phyloP scores from a whole-genome alignment of 2,113 vertebrate genomes.

The Epinephelus fuscoguttatus region DNA sequence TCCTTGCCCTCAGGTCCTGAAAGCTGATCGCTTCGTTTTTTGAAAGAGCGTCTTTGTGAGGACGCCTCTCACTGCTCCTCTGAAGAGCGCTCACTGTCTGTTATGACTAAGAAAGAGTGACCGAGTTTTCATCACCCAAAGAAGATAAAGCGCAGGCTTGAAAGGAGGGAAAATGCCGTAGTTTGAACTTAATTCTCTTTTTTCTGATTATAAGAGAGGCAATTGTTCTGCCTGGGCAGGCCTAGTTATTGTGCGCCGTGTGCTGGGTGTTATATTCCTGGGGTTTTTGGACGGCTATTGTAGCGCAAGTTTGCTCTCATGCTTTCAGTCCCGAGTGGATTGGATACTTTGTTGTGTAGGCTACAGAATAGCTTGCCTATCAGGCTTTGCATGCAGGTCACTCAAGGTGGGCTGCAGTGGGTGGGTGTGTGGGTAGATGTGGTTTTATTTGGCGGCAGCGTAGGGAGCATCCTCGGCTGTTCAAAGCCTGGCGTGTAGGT shows the following conservation, averaged over 20 bases:
- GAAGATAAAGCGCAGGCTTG: constrained; percentile 68
- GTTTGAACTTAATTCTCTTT: constrained; percentile 70
- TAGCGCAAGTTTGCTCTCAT: constrained; percentile 58
- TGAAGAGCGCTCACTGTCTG: constrained; percentile 75
- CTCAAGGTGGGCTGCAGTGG: constrained; percentile 63
- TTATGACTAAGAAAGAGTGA: constrained; percentile 76
- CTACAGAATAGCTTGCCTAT: constrained; percentile 62
- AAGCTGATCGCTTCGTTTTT: constrained; percentile 73
- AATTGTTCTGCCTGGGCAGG: constrained; percentile 67
- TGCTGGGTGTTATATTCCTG: constrained; percentile 70
- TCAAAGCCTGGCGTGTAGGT: constrained; percentile 67
- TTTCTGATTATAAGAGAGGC: constrained; percentile 56
- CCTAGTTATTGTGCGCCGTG: constrained; percentile 60
- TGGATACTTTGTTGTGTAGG: constrained; percentile 66
- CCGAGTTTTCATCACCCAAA: constrained; percentile 76
- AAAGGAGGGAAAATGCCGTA: constrained; percentile 58
- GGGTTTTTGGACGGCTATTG: constrained; percentile 61
- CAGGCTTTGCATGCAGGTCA: constrained; percentile 64
- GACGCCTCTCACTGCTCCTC: constrained; percentile 60
- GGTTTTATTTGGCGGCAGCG: constrained; percentile 52
- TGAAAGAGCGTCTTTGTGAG: constrained; percentile 77
- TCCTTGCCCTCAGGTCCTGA: constrained; percentile 76
- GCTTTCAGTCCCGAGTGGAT: constrained; percentile 63
- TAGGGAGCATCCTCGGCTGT: constrained; percentile 39
- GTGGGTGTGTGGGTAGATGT: constrained; percentile 66